Base-by-base conservation (phyloP, 2,888 invertebrate genomes). In the Trimorus sp. region DNA sequence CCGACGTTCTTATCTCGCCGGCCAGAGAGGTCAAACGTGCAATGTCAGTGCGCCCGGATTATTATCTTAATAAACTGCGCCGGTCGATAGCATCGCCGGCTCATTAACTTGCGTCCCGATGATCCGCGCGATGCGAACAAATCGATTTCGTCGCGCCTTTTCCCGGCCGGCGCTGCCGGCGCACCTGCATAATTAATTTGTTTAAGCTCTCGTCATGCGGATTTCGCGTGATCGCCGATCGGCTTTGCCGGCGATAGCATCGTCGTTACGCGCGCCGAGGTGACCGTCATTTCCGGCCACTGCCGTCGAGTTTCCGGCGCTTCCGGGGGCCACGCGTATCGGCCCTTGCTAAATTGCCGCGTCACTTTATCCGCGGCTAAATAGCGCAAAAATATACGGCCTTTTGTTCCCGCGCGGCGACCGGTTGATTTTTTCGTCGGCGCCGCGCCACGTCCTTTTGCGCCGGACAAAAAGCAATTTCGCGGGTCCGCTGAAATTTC, bases 241-340 rank as follows among this genome's bases (percentile, higher is more conserved):
- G 77, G 78, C 84, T 84, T 84, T 82, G 70, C 73, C 54, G 70
- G 56, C n/a, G n/a, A n/a, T n/a, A n/a, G n/a, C n/a, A n/a, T n/a
- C n/a, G n/a, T n/a, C n/a, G n/a, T n/a, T n/a, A n/a, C n/a, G n/a
- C n/a, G n/a, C 77, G 85, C 88, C 82, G 86, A 87, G 88, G 87
- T 88, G 87, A 85, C 86, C 87, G 86, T 89, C 88, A 90, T 90
- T 90, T 90, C 90, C 90, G 88, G 86, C 59, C 79, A 85, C 86
- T 85, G 88, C 88, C 88, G 88, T 90, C 89, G 88, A 90, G 90
- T 90, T 90, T 90, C 89, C 89, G 89, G 80, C 82, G 82, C 84
- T 84, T 89, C 89, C 89, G 87, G 84, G 83, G 84, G 85, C 88
- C 86, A 86, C 89, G 85, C 88, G 86, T 88, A 89, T 89, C 89